phyloP scores from a whole-genome alignment of 2,888 invertebrate species.

The Volucella bombylans region DNA sequence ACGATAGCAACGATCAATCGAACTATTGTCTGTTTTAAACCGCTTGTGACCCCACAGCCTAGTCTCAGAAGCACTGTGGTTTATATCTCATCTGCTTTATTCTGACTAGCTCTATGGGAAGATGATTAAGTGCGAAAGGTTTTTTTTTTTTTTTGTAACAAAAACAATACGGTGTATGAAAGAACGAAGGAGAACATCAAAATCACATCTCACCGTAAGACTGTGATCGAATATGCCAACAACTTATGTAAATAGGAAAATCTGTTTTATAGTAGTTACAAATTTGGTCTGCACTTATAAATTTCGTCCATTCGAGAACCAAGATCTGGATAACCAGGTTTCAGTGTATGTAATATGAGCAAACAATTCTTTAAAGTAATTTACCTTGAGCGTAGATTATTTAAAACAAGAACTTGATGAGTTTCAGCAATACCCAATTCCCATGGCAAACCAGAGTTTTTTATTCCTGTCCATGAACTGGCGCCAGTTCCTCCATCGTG shows the following conservation, averaged over 20 bases:
- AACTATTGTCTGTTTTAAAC: slow-evolving; percentile 70
- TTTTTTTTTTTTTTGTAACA: slow-evolving; percentile 50
- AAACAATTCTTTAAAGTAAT: slow-evolving; percentile 77
- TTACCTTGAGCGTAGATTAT: slow-evolving; percentile 91
- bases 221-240: slow-evolving; percentile 72
- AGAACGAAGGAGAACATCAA: slow-evolving; percentile 62
- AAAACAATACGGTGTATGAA: slow-evolving; percentile 48
- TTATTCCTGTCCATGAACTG: slow-evolving; percentile 99
- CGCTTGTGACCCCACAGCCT: slow-evolving; percentile 65
- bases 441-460: slow-evolving; percentile 98
- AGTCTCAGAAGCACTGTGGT: slow-evolving; percentile 69
- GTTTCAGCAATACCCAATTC: slow-evolving; percentile 99
- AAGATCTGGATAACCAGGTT: slow-evolving; percentile 82
- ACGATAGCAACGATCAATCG: slow-evolving; percentile 65
- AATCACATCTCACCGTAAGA: slow-evolving; percentile 77
- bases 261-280: slow-evolving; percentile 58
- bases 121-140: slow-evolving; percentile 65
- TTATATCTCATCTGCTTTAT: slow-evolving; percentile 62
- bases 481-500: slow-evolving; percentile 99
- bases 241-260: slow-evolving; percentile 63
- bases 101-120: slow-evolving; percentile 70
- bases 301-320: slow-evolving; percentile 72
- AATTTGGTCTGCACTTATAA: slow-evolving; percentile 64
- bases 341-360: slow-evolving; percentile 80
- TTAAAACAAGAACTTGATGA: slow-evolving; percentile 97